Percentiles rank a stretch among this genome's conserved stretches.
These are phyloP conservation scores for Plutella xylostella DNA, from an alignment of 2,888 invertebrate genomes.

Conservation along the genomic window DNA sequence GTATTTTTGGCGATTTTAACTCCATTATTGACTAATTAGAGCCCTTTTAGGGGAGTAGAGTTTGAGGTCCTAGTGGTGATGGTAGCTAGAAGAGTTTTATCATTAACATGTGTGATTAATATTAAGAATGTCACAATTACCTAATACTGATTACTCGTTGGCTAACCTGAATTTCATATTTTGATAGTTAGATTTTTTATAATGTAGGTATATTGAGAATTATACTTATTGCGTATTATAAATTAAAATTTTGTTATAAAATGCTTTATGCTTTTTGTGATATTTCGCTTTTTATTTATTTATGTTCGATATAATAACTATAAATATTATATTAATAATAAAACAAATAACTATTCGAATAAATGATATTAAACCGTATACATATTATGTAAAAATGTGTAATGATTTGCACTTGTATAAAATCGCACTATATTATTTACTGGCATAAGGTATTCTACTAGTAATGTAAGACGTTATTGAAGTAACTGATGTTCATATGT, in stretches of 20 bases:
- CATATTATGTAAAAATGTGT: neutral
- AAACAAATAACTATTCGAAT: neutral
- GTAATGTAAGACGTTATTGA: neutral
- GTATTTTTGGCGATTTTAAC: conserved; percentile 48
- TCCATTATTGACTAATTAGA: conserved; percentile 25
- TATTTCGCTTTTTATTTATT: conserved; percentile 61
- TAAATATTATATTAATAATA: neutral
- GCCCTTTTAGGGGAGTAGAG: conserved; percentile 34
- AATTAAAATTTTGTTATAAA: conserved; percentile 4
- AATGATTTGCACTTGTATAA: neutral
- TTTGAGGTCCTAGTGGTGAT: conserved; percentile 45
- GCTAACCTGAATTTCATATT: neutral
- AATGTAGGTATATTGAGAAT: too few relatives aligned
- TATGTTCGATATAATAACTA: conserved; percentile 26
- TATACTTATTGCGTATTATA: neutral
- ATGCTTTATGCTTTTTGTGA: conserved; percentile 62
- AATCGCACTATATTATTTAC: neutral
- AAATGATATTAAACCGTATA: neutral
- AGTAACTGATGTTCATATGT: conserved; percentile 33
- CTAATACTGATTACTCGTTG: conserved; percentile 2
- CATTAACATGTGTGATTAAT: neutral
- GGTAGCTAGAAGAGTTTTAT: conserved; percentile 40
- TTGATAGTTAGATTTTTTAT: too few relatives aligned
- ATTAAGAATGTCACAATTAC: neutral
- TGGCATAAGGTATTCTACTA: neutral